Base-by-base conservation (phyloP, 2,113 vertebrate genomes). In the Percina caprodes region DNA sequence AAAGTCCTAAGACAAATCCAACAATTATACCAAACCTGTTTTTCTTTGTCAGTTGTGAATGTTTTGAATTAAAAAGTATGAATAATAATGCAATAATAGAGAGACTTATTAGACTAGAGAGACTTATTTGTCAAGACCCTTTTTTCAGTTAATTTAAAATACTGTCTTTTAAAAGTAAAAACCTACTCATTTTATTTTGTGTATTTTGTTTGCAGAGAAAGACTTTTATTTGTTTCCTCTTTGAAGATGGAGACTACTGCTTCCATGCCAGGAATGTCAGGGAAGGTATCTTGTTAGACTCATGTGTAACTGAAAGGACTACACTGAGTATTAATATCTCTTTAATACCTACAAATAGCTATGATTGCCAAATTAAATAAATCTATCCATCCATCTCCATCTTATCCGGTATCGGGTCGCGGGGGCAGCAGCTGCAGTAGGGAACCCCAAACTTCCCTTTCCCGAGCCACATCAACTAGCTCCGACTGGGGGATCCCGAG, bases 181-280 rank as follows among this genome's bases (percentile, higher is more conserved):
- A 4, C 11, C 2, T 12, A 5, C 1, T 54, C 0, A 61, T 60
- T 62, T 26, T 0, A 21, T 76, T 77, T 42, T 49, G 7, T 82
- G 13, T 52, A 18, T 80, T 82, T 79, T 79, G 7, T 84, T 82
- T 83, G 8, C 88, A 93, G 91, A 63, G 12, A n/a, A 74, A 71
- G 49, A 85, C 45, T 42, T 58, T 52, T 1, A 26, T 72, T 55
- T 26, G 35, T 67, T 61, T 16, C 4, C 15, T n/a, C 14, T 55
- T 16, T 60, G 61, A 89, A 83, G 58, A 73, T 48, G 66, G 69
- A 68, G 39, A 48, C 26, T 9, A 23, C 46, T 73, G 52, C 59
- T 51, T n/a, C 2, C 4, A 11, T 56, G n/a, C 2, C 4, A 16
- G 52, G n/a, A 18, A 76, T 83, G 48, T 46, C 46, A 61, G 11